These are phyloP conservation scores for Desmodus rotundus DNA, from an alignment of 2,113 vertebrate species.

Conservation along the genomic window DNA sequence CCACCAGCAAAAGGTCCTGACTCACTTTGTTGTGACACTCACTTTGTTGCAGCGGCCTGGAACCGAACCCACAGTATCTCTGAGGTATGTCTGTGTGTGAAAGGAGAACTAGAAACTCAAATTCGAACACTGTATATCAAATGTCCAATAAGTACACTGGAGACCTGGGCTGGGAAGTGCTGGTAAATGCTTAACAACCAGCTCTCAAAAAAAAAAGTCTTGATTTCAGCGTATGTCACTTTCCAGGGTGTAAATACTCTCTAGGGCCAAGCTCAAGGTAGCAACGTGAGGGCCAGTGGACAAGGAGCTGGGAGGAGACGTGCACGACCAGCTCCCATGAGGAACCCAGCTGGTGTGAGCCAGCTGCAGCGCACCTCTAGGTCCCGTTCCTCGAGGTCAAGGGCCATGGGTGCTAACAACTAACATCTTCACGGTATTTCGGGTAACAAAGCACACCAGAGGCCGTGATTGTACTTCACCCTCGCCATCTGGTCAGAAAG, in stretches of 20 bases:
- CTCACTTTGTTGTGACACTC: background rate
- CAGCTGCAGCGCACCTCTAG: background rate
- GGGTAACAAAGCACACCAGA: background rate
- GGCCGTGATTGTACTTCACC: background rate
- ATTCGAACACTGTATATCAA: background rate
- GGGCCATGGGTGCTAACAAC: background rate
- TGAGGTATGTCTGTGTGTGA: background rate
- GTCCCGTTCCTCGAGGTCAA: background rate
- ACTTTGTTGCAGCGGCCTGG: background rate
- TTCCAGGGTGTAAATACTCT: background rate
- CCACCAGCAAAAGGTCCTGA: background rate
- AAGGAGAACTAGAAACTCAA: conserved; percentile 13
- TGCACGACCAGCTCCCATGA: background rate
- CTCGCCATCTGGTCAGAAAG: background rate
- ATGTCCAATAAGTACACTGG: background rate
- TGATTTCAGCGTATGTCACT: background rate
- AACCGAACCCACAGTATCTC: background rate
- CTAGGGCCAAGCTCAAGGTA: background rate
- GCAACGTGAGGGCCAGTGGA: background rate
- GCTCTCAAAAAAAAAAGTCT: background rate
- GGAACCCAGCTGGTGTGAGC: background rate
- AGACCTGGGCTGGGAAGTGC: background rate
- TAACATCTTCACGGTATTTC: background rate
- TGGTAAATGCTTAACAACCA: background rate
- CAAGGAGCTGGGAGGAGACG: background rate